These are phyloP conservation scores for Bugula neritina DNA, from an alignment of 2,888 invertebrate species.

Conservation along the genomic window DNA sequence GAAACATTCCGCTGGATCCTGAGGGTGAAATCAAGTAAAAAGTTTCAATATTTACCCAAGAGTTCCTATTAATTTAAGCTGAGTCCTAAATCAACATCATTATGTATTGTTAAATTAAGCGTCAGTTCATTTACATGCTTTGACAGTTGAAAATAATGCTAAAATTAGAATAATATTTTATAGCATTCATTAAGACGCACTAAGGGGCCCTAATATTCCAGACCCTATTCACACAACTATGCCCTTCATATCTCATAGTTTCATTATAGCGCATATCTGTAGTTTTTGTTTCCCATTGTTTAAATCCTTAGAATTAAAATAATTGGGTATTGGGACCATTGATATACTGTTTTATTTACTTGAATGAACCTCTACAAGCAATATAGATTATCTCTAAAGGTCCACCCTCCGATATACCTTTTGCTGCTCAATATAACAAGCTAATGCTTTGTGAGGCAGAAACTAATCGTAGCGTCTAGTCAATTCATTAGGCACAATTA, in stretches of 20 bases:
- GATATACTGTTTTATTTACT: neutral
- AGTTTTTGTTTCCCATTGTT: neutral
- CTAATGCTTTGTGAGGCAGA: neutral
- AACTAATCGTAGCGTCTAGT: neutral
- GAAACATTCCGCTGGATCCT: neutral
- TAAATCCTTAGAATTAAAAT: neutral
- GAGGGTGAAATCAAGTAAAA: neutral
- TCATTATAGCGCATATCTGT: neutral
- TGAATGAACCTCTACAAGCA: neutral
- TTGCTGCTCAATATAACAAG: neutral
- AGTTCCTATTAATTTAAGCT: neutral
- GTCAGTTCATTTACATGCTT: constrained; percentile 3
- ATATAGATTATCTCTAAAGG: neutral
- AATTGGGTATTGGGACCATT: neutral
- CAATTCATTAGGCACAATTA: constrained; percentile 23
- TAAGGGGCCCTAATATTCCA: neutral
- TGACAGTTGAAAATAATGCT: neutral
- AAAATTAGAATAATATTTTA: neutral
- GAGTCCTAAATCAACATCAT: neutral
- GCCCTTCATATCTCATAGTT: neutral
- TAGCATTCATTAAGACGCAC: constrained; percentile 8
- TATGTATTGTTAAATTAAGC: neutral
- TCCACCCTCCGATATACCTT: neutral
- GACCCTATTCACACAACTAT: neutral
- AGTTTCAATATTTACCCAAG: neutral